Conservation (phyloP, 2,113 vertebrate genomes). For the Sarotherodon lohbergeri region DNA sequence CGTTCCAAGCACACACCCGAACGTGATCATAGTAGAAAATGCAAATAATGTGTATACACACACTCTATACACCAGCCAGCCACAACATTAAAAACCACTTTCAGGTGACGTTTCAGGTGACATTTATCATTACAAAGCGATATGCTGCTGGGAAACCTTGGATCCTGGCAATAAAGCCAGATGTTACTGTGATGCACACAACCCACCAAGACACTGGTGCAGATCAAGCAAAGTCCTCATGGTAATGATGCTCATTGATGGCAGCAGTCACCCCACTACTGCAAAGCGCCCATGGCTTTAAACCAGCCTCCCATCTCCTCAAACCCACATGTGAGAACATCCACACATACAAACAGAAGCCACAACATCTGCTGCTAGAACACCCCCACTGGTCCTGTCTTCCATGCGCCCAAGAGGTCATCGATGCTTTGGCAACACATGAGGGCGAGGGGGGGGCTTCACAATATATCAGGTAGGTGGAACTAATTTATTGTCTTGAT, state of each 20-base stretch:
- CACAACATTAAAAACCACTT: neutral
- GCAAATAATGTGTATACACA: neutral
- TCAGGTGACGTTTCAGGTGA: neutral
- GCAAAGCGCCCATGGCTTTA: neutral
- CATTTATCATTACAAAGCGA: neutral
- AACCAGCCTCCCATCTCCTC: neutral
- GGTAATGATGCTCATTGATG: neutral
- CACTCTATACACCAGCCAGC: neutral
- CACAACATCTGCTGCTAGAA: neutral
- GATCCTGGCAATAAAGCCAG: neutral
- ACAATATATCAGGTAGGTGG: neutral
- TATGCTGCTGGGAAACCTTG: neutral
- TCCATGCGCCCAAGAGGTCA: neutral
- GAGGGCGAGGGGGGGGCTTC: rapidly evolving
- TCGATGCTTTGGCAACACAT: neutral
- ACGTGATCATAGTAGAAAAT: neutral
- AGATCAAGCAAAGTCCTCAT: neutral
- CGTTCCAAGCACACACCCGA: neutral
- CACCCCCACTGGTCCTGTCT: neutral
- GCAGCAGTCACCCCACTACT: neutral
- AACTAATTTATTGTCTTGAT: neutral
- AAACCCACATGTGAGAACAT: neutral
- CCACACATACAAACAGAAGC: neutral
- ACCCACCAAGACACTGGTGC: neutral
- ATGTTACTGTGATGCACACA: neutral